A percentile compares a stretch with the other conserved stretches of the same genome.
phyloP scores from a whole-genome alignment of 2,888 invertebrate species.

The Isotomurus palustris region DNA sequence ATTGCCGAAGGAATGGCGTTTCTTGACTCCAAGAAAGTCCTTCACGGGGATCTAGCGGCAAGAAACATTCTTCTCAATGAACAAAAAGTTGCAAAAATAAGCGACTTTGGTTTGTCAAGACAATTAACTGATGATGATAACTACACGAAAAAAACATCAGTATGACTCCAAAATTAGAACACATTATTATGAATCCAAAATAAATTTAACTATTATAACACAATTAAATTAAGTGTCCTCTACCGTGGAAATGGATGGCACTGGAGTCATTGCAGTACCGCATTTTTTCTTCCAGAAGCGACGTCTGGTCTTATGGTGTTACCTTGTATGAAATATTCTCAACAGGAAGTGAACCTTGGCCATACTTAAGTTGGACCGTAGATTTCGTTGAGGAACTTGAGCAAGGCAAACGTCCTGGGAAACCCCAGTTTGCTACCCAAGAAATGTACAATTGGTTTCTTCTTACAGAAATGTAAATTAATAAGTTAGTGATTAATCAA shows the following conservation, averaged over 20 bases:
- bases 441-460: conserved; percentile 20
- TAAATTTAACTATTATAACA: too few relatives aligned
- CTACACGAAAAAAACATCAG: conserved; percentile 26
- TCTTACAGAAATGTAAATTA: not conserved
- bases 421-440: conserved; percentile 24
- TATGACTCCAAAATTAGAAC: not conserved
- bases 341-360: conserved; percentile 27
- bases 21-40: conserved; percentile 23
- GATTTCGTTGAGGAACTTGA: conserved; percentile 23
- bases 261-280: conserved; percentile 16
- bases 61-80: conserved; percentile 25
- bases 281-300: conserved; percentile 21
- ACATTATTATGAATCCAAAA: not conserved
- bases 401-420: conserved; percentile 16
- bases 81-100: conserved; percentile 21
- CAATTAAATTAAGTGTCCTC: not conserved
- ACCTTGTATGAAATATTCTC: conserved; percentile 23
- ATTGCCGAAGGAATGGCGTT: conserved; percentile 30
- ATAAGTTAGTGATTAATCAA: not conserved
- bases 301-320: conserved; percentile 27
- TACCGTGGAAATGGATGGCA: conserved; percentile 20
- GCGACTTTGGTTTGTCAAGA: conserved; percentile 30
- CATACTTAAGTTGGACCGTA: conserved; percentile 20
- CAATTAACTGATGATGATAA: conserved; percentile 21
- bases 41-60: conserved; percentile 28